Conservation (phyloP, 2,113 vertebrate genomes). For the Lontra canadensis region DNA sequence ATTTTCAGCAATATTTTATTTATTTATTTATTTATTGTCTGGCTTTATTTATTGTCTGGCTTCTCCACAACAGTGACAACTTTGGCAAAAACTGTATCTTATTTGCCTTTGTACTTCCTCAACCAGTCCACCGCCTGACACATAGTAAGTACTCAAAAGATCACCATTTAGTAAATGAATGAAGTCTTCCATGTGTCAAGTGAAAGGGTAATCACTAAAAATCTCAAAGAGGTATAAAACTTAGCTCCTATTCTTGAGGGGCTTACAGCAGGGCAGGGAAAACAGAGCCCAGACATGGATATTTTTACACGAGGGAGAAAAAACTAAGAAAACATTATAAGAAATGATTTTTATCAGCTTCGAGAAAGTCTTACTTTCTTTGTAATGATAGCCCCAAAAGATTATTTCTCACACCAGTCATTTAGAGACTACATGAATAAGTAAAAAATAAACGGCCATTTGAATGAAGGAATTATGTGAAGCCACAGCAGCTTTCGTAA, state of each 20-base stretch:
- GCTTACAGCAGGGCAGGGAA: background rate
- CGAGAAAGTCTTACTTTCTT: background rate
- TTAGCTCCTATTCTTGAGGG: background rate
- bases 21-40: no score
- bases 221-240: background rate
- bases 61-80: background rate
- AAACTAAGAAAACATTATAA: background rate
- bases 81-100: background rate
- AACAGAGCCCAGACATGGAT: background rate
- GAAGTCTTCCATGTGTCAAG: background rate
- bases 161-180: background rate
- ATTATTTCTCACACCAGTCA: slow-evolving; percentile 41
- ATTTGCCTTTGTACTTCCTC: background rate
- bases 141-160: background rate
- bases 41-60: background rate
- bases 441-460: background rate
- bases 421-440: background rate
- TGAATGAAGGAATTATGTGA: background rate
- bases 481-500: background rate
- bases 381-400: background rate
- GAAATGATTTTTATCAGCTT: background rate
- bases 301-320: background rate
- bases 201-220: background rate
- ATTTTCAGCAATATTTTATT: no score
- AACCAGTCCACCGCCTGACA: background rate